phyloP scores from a whole-genome alignment of 2,888 invertebrate species.

The Drosophila parthenogenetica region DNA sequence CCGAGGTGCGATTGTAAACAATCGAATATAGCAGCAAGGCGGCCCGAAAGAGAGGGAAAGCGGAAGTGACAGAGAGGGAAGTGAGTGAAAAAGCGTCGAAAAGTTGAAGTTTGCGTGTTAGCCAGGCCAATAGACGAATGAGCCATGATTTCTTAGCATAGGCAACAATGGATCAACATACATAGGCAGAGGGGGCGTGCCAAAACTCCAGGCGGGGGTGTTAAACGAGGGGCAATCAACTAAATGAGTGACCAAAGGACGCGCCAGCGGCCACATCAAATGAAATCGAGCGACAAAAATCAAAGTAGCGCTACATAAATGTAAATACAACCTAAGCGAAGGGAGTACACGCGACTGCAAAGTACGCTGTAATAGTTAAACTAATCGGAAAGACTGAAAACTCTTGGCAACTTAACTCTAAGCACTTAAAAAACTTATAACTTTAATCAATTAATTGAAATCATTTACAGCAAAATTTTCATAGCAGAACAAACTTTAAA shows the following conservation, averaged over 20 bases:
- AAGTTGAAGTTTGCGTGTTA: slow-evolving; percentile 42
- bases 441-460: too few relatives aligned
- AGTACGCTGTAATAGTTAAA: neutral
- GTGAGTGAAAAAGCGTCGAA: neutral
- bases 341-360: neutral
- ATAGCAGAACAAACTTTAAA: too few relatives aligned
- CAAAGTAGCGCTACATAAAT: slow-evolving; percentile 52
- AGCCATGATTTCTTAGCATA: slow-evolving; percentile 30
- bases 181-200: neutral
- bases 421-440: neutral
- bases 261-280: slow-evolving; percentile 70
- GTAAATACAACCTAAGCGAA: slow-evolving; percentile 37
- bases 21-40: slow-evolving; percentile 20
- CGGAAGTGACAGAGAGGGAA: neutral
- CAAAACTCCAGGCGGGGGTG: neutral
- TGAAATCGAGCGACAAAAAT: slow-evolving; percentile 69
- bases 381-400: neutral
- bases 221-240: slow-evolving; percentile 56
- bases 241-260: slow-evolving; percentile 67
- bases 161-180: slow-evolving; percentile 36
- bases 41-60: neutral
- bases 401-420: too few relatives aligned
- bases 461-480: too few relatives aligned
- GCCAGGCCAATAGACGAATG: slow-evolving; percentile 30
- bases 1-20: slow-evolving; percentile 83